Evolutionary conservation across 2,113 vertebrate genomes (phyloP), one percentile per base, ranked within the genome.

Genomic region (Sylvietta virens): DNA sequence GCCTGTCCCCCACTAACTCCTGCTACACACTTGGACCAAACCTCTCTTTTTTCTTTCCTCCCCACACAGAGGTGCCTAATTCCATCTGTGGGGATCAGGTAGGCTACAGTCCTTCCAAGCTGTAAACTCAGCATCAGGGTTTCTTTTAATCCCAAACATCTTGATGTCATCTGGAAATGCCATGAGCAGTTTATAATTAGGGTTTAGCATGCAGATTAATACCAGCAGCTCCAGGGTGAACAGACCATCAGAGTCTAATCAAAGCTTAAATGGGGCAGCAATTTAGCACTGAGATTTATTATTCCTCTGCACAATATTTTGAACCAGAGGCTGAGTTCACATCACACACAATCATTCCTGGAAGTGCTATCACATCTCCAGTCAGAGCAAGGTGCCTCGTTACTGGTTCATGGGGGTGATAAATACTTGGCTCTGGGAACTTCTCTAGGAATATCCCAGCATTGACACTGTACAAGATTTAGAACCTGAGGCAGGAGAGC

Each of bases 91-190:
- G 70, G 90, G 87, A 90, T 72, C 91, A 45, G 51, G 87, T 86
- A 70, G 90, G 91, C 91, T 94, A 87, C 64, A 90, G 97, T 81
- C 89, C 88, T 96, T 97, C 96, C 94, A 92, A 79, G 88, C 88
- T 95, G 92, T 96, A 94, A 97, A 97, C 81, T 79, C 73, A 90
- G 44, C 81, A 77, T 96, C 97, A 96, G 83, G 83, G 47, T 92
- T 95, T 95, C 97, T 93, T 97, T 96, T 97, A 98, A 98, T 98
- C 95, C 97, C 90, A 81, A 97, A 97, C 98, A 98, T 96, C 98
- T 98, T 98, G 96, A 94, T 96, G 94, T 98, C 90, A 97, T 97
- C 97, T 98, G 84, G 94, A 96, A 97, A 95, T 92, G 97, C 97
- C 94, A 91, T 48, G 97, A 97, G 95, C 87, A 87, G 92, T 96